Percentiles rank a stretch among this genome's conserved stretches.
Evolutionary conservation across 2,888 invertebrate genomes (phyloP).

Genomic region (Colletes collaris): DNA sequence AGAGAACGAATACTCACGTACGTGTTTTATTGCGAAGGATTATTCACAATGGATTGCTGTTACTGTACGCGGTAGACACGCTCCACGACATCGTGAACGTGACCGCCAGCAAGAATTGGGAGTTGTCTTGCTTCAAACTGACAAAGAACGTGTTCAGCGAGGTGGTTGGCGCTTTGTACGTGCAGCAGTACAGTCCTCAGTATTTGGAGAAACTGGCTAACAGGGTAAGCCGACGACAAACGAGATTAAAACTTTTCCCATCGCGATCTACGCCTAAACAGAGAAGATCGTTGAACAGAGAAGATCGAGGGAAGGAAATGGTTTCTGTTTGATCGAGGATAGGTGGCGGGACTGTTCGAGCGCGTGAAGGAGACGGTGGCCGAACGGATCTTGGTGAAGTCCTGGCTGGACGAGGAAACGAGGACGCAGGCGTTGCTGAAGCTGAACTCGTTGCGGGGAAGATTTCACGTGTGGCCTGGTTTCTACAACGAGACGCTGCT

Average conservation of each 20-base stretch:
- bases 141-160: slow-evolving; percentile 81
- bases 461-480: slow-evolving; percentile 83
- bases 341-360: slow-evolving; percentile 81
- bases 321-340: not conserved
- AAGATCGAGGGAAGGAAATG: too few relatives aligned
- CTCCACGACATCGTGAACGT: slow-evolving; percentile 83
- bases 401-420: slow-evolving; percentile 83
- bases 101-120: slow-evolving; percentile 79
- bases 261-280: too few relatives aligned
- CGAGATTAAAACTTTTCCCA: too few relatives aligned
- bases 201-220: slow-evolving; percentile 81
- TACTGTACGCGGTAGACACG: slow-evolving; percentile 83
- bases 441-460: slow-evolving; percentile 81
- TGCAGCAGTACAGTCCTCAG: slow-evolving; percentile 82
- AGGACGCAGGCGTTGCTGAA: slow-evolving; percentile 82
- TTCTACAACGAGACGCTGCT: slow-evolving; percentile 78
- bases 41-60: slow-evolving; percentile 83
- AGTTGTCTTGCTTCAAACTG: slow-evolving; percentile 80
- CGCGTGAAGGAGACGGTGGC: slow-evolving; percentile 82
- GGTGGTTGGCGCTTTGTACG: slow-evolving; percentile 83
- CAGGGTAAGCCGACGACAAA: slow-evolving; percentile 76
- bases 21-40: slow-evolving; percentile 74
- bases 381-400: slow-evolving; percentile 80
- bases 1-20: too few relatives aligned
- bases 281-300: too few relatives aligned